A percentile compares a stretch with the other conserved stretches of the same genome.
Conservation (phyloP, 92 coral and sea anemone species). For the Heliopora coerulea region DNA sequence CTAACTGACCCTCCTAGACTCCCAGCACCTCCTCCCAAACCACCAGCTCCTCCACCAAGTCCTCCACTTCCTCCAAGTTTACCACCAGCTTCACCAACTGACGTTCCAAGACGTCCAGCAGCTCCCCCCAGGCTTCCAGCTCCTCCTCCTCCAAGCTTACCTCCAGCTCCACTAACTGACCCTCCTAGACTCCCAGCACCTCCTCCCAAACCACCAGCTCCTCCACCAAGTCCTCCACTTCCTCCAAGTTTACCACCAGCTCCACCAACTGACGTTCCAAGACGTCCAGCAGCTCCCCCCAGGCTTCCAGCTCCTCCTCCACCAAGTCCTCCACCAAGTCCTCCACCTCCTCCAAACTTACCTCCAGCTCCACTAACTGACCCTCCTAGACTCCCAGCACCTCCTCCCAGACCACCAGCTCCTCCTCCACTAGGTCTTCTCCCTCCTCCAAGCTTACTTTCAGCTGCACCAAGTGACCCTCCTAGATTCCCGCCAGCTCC, state of each 20-base stretch:
- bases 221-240: conserved; percentile 10
- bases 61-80: conserved; percentile 15
- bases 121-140: conserved; percentile 8
- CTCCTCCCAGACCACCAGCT: background rate
- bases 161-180: background rate
- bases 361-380: background rate
- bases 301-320: background rate
- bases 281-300: background rate
- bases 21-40: no score
- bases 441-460: background rate
- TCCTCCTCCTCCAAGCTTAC: conserved; percentile 8
- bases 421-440: background rate
- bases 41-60: conserved; percentile 12
- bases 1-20: no score
- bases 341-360: background rate
- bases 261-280: background rate
- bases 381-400: background rate
- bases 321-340: background rate
- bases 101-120: background rate
- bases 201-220: background rate
- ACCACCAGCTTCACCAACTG: conserved; percentile 11
- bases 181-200: conserved; percentile 9
- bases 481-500: no score
- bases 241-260: background rate
- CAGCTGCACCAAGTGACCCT: background rate